A percentile compares a stretch with the other conserved stretches of the same genome.
Conservation (phyloP, 2,888 invertebrate genomes). For the Crossocerus cetratus region DNA sequence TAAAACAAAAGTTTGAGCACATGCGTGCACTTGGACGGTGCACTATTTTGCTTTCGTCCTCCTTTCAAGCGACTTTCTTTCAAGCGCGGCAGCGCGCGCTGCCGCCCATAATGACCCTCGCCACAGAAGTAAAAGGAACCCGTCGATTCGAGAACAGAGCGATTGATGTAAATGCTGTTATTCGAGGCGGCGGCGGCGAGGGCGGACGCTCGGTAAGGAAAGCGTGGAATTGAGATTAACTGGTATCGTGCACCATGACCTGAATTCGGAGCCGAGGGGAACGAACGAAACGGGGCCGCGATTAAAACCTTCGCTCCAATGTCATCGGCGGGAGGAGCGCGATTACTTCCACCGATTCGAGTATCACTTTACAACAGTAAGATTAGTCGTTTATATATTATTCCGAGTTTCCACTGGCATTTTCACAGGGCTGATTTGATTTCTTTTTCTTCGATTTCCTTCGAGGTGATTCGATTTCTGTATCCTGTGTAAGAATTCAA, state of each 20-base stretch:
- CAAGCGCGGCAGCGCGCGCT: too few species aligned
- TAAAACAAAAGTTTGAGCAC: too few species aligned
- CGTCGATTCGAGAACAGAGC: constrained; percentile 6
- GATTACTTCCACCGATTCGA: constrained; percentile 21
- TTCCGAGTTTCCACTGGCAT: too few species aligned
- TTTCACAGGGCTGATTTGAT: too few species aligned
- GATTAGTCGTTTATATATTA: too few species aligned
- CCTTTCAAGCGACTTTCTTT: too few species aligned
- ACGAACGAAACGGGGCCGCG: constrained; percentile 46
- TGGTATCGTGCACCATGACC: constrained; percentile 55
- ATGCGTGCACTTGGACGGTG: too few species aligned
- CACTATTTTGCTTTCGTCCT: too few species aligned
- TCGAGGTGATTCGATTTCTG: constrained; percentile 4
- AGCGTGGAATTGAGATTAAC: constrained; percentile 54
- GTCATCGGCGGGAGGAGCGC: constrained; percentile 35
- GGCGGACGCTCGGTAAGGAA: constrained; percentile 35
- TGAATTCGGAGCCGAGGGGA: constrained; percentile 48
- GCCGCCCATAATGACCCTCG: neutral
- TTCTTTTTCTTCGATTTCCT: constrained; percentile 2
- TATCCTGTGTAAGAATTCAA: too few species aligned
- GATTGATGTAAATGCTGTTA: constrained; percentile 31
- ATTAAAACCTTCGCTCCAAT: constrained; percentile 54
- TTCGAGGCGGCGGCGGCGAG: neutral
- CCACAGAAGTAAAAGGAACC: neutral
- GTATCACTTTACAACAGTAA: neutral